Evolutionary conservation across 2,113 vertebrate species (phyloP).

Genomic region (Boleophthalmus pectinirostris): DNA sequence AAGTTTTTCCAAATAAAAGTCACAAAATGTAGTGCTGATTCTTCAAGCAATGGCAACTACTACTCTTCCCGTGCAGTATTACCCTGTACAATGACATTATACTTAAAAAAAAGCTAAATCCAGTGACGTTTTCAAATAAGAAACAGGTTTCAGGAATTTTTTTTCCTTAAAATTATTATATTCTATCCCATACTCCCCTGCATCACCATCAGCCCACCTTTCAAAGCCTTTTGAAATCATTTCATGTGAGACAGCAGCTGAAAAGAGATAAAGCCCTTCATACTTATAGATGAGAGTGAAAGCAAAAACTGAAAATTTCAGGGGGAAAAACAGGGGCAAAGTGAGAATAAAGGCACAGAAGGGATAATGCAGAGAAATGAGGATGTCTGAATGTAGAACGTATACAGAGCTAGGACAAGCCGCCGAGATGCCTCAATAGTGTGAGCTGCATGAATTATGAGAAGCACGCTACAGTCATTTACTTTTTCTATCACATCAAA

Average conservation of each 20-base stretch:
- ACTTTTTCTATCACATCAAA: constrained; percentile 59
- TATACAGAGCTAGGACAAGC: constrained; percentile 25
- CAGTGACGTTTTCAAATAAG: neutral
- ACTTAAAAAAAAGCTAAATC: neutral
- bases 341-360: constrained; percentile 12
- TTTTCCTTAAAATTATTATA: neutral
- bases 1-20: too few relatives aligned
- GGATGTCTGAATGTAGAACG: constrained; percentile 31
- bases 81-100: neutral
- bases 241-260: constrained; percentile 74
- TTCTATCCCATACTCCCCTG: constrained; percentile 45
- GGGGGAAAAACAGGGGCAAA: constrained; percentile 13
- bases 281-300: constrained; percentile 67
- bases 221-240: constrained; percentile 70
- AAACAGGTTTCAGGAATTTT: neutral
- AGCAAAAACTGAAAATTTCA: constrained; percentile 35
- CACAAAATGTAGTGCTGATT: neutral
- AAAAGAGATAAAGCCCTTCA: constrained; percentile 74
- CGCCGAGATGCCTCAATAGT: constrained; percentile 40
- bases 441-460: constrained; percentile 65
- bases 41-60: neutral
- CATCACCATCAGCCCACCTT: constrained; percentile 64
- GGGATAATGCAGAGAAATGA: constrained; percentile 11
- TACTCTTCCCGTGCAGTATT: neutral
- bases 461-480: constrained; percentile 57